These are phyloP conservation scores for Drosophila parthenogenetica DNA, from an alignment of 2,888 invertebrate genomes.

Conservation along the genomic window DNA sequence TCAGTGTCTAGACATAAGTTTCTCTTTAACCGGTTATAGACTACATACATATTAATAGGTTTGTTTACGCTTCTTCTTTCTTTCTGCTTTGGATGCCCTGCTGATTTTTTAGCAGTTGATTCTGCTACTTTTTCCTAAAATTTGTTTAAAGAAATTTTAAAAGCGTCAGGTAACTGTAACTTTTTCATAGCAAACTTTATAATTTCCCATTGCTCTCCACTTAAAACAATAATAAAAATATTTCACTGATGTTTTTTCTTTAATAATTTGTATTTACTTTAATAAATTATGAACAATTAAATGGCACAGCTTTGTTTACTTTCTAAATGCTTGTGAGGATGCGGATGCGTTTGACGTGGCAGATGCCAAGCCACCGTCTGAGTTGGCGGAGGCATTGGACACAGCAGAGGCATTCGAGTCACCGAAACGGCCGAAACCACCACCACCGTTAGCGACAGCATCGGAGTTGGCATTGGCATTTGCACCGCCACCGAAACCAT, in stretches of 20 bases:
- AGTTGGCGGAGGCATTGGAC: constrained; percentile 29
- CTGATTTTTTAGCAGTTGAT: background rate
- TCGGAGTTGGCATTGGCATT: constrained; percentile 38
- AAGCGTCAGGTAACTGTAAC: too few relatives aligned
- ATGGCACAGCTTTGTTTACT: constrained; percentile 23
- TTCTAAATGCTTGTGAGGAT: background rate
- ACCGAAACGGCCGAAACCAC: background rate
- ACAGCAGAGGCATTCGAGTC: constrained; percentile 23
- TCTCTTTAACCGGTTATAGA: constrained; percentile 22
- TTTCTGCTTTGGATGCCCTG: background rate
- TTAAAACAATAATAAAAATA: background rate
- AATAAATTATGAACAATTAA: constrained; percentile 40
- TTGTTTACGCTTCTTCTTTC: background rate
- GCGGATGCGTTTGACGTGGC: constrained; percentile 17
- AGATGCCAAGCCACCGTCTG: constrained; percentile 25
- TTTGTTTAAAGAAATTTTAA: background rate
- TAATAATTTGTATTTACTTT: constrained; percentile 5
- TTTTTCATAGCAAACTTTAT: too few relatives aligned
- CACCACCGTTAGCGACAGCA: constrained; percentile 35
- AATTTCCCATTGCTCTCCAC: background rate
- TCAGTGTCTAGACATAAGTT: background rate
- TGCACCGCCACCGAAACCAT: constrained; percentile 11
- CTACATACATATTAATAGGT: constrained; percentile 9
- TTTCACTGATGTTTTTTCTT: background rate
- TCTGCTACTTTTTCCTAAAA: background rate